Evolutionary conservation across 2,888 invertebrate genomes (phyloP), one percentile per base, ranked within the genome.

Genomic region (Coecobrya sp.): DNA sequence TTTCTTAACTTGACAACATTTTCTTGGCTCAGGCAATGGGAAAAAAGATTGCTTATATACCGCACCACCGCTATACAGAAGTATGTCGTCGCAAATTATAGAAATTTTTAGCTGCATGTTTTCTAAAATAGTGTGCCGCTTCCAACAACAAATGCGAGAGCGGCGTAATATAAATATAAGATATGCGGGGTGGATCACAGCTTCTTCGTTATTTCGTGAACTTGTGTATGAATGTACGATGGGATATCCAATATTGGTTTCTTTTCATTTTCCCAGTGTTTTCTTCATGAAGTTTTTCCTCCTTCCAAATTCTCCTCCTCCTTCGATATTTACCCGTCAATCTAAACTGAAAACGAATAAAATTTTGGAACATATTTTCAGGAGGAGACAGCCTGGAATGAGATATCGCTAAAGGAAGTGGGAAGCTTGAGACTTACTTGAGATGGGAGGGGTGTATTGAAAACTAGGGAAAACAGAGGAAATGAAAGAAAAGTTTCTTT

Each of bases 251-350:
- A 85, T 89, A 89, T 89, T 89, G 85, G 89, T 85, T 76, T 73
- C 84, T 73, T 89, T 79, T 89, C 85, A 85, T 89, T 89, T 79
- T 82, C 85, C 27, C 76, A 42, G 42, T 79, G 68, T 89, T 87
- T 70, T 79, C 79, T 79, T 52, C 42, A 3, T 19, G 16, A 89
- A 82, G 65, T 88, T 88, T 76, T 76, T 73, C 45, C 52, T 70
- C 42, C 73, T 65, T 25, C 81, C n/a, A 27, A 59, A 70, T 70
- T 62, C 79, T 52, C 76, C 89, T 59, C 84, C 89, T 89, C 89
- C 73, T 84, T 5, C 70, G 52, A 84, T 89, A 89, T 89, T 89
- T 89, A 89, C 89, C 70, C 89, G 89, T 89, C 89, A 89, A 85
- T 89, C 89, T 89, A 49, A 42, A 65, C 49, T 62, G 79, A 90